Base-by-base conservation (phyloP, 1,140 invertebrate species). In the Caenorhabditis briggsae region DNA sequence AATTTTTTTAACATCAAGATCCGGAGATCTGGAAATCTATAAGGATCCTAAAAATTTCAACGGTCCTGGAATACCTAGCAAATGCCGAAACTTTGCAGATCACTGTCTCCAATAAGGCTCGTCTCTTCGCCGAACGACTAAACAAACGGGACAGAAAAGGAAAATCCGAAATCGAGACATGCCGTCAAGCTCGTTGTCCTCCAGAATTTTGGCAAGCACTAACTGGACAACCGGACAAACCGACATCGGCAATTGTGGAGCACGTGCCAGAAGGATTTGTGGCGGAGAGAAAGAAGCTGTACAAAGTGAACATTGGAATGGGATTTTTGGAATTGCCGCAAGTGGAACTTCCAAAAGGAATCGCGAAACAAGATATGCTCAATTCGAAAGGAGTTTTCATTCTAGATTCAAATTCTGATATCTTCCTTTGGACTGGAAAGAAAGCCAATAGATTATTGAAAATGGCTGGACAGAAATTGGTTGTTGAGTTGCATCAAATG, bases 391-490 rank as follows among this genome's bases (percentile, higher is more conserved):
- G 97, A 93, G 98, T 99, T 3, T 99, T 98, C 93, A 96, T 99
- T 92, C 94, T 99, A 33, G 98, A 99, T 93, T 98, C 96, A 91
- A 96, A 95, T 90, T 94, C 96, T 50, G 98, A 99, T 93, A 95
- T 99, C n/a, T 99, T 98, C 93, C 96, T 99, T 14, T 99, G 98
- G 96, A 97, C 99, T 93, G 98, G 98, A 7, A 97, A 98, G 92
- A 99, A 99, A 93, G 99, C 98, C 0, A 98, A 97, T 0, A 94
- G 97, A 83, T 93, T 99, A 84, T 96, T 99, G 0, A 95, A 97
- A 87, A 97, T 97, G 58, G 98, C 98, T 9, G 91, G 91, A 78
- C 91, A 92, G 87, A 92, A 92, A 74, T 86, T 92, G n/a, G 89
- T 87, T 25, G 86, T 55, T 6, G 91, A 92, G 83, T 33, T 92